phyloP scores from a whole-genome alignment of 2,888 invertebrate species.

The Aleiodes leptofemur region DNA sequence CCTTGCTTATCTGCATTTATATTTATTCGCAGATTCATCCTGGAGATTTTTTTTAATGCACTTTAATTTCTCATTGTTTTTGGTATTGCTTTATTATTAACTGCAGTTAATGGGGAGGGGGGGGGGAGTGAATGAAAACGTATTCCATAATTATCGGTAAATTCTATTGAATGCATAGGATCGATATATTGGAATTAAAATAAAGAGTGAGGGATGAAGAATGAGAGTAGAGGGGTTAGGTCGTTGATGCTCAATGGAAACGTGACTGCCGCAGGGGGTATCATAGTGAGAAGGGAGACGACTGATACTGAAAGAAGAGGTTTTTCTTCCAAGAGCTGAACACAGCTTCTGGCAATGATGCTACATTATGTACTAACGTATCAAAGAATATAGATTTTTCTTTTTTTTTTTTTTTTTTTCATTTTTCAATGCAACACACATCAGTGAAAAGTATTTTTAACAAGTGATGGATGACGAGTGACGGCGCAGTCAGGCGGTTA shows the following conservation, averaged over 20 bases:
- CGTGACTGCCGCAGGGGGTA: constrained; percentile 29
- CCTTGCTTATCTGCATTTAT: constrained; percentile 8
- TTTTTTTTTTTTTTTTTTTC: not conserved
- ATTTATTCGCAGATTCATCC: not conserved
- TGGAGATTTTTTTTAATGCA: not conserved
- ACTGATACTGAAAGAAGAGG: constrained; percentile 22
- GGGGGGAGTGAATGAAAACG: not conserved
- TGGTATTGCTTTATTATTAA: constrained; percentile 16
- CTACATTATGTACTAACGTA: not conserved
- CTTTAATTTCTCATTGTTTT: not conserved
- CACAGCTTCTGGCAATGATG: constrained; percentile 27
- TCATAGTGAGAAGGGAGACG: constrained; percentile 11
- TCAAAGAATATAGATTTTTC: constrained; percentile 28
- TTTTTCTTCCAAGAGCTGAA: constrained; percentile 17
- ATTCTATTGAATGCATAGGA: not conserved
- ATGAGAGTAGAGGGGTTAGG: not conserved
- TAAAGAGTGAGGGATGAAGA: not conserved
- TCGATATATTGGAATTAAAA: not conserved
- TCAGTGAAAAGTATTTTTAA: constrained; percentile 14
- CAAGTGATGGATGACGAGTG: not conserved
- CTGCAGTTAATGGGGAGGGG: not conserved
- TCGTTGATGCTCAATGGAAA: constrained; percentile 33
- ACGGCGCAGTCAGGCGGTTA: not conserved
- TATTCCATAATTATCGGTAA: not conserved
- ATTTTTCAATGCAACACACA: not conserved